Evolutionary conservation across 2,888 invertebrate species (phyloP).

Genomic region (Mycalesis mineus): DNA sequence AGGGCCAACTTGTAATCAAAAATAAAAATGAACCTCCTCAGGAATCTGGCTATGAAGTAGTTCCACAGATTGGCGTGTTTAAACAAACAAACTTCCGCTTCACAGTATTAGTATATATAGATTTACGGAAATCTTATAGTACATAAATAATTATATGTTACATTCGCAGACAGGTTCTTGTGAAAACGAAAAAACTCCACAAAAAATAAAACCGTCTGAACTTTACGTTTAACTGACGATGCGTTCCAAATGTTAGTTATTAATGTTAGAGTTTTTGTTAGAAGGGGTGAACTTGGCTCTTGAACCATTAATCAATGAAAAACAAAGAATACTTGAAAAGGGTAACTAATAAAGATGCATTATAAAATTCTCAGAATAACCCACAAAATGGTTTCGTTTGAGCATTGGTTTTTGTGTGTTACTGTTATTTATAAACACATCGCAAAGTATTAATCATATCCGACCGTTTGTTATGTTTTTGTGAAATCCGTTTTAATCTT

Average conservation of each 20-base stretch:
- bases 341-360: background rate
- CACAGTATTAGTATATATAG: too few species aligned
- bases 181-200: constrained; percentile 11
- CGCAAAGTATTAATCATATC: too few species aligned
- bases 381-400: background rate
- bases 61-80: too few species aligned
- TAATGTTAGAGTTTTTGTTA: background rate
- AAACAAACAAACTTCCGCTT: too few species aligned
- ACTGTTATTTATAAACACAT: too few species aligned
- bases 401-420: too few species aligned
- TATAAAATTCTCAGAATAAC: background rate
- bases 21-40: too few species aligned
- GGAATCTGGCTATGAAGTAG: too few species aligned
- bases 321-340: background rate
- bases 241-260: background rate
- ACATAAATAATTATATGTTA: constrained; percentile 16
- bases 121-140: too few species aligned
- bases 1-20: too few species aligned
- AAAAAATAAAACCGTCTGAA: background rate
- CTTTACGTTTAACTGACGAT: background rate
- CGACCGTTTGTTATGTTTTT: too few species aligned
- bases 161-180: background rate
- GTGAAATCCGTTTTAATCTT: too few species aligned
- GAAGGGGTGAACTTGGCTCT: background rate
- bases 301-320: background rate